Evolutionary conservation across 2,888 invertebrate genomes (phyloP), one percentile per base, ranked within the genome.

Genomic region (Eupeodes luniger): DNA sequence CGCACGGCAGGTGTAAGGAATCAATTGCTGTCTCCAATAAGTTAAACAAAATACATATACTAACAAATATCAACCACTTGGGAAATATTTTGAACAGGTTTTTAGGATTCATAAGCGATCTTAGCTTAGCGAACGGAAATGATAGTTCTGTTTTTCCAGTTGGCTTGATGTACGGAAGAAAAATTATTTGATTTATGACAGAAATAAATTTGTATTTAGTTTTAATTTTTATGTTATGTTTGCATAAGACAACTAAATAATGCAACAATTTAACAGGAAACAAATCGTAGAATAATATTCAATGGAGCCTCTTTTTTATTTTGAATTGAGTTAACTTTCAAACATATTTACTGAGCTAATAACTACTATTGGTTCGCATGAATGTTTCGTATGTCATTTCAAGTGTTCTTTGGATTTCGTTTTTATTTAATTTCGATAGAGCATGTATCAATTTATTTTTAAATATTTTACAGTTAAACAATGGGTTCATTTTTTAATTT

Each of bases 1-100:
- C 16, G 51, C 76, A 64, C 36, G 53, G 64, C 62, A 76, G 76
- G 76, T 76, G 76, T 44, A 64, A 57, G 27, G 14, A 57, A 34
- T 72, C 72, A 57, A 59, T 47, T 49, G 59, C 34, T 47, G 34
- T 36, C 12, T 36, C 10, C 51, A 16, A 11, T 49, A 47, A 66
- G 66, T 7, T 69, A 36, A 69, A 51, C n/a, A 53, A 27, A 40
- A 40, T 19, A 40, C 5, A 5, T 7, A 40, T 9, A 40, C 40
- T 40, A 0, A 40, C 34, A 69, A 51, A 69, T 16, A 53, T 34
- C 27, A 34, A 72, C 16, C 14, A 47, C 72, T 70, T 70, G 16
- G 55, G 16, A 70, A 12, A 69, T 51, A 49, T 10, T 55, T 53
- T 55, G 9, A 59, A 9, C 14, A n/a, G 14, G 34, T 9, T 27